Base-by-base conservation (phyloP, 2,888 invertebrate species). In the Gymnoscelis rufifasciata region DNA sequence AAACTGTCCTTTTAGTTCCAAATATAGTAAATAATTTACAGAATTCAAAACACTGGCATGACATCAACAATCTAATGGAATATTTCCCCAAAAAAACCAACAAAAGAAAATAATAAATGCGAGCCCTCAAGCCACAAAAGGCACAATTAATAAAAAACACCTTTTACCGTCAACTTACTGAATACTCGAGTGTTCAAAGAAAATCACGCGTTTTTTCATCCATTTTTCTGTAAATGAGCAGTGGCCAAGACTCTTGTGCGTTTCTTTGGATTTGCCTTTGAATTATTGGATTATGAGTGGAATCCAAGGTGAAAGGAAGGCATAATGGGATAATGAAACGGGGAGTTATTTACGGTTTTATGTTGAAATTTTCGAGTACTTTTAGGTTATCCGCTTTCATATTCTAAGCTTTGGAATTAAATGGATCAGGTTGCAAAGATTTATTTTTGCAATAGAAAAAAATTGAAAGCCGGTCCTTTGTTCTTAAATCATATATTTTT, bases 121-220 rank as follows among this genome's bases (percentile, higher is more conserved):
- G 1, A 37, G 13, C 12, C 30, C 14, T 10, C n/a, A 31, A 33
- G 14, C 23, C 15, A 24, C 28, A 42, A 41, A 47, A 38, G 10
- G 33, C 19, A 19, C 19, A 19, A 19, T 19, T 19, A 19, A 19
- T 19, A 26, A 41, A 42, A 43, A 12, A 26, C 39, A 26, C 35
- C 28, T 26, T 41, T 41, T 7, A 35, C 15, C 38, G 24, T 29
- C 24, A 7, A 12, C 31, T n/a, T 1, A 38, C 14, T 33, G 19
- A 47, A 47, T 38, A 31, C 26, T 48, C 35, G 14, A 38, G 28
- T 38, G 19, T 10, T 35, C 24, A 47, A 38, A 31, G 26, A 48
- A 48, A 48, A 48, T 43, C 30, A 40, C 30, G 43, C 35, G 24
- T 30, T 33, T 40, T 45, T 24, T 42, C 43, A n/a, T 43, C 29